Evolutionary conservation across 2,797 vertebrate species (phyloP).

Genomic region (Numenius phaeopus): DNA sequence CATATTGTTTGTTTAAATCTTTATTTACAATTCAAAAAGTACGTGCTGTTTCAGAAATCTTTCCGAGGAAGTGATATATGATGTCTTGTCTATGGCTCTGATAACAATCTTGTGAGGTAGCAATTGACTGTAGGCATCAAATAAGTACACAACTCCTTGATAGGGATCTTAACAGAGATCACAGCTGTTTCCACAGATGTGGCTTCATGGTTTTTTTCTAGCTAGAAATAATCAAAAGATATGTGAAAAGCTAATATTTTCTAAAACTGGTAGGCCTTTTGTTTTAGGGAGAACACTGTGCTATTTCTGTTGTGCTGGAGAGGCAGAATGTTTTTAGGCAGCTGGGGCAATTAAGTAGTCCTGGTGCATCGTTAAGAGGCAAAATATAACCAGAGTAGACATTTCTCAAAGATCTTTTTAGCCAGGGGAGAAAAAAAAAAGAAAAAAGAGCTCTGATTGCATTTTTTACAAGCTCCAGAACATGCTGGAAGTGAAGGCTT

Average conservation of each 20-base stretch:
- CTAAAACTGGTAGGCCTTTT: neutral
- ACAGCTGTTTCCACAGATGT: neutral
- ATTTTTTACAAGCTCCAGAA: neutral
- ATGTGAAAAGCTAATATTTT: neutral
- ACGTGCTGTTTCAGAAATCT: neutral
- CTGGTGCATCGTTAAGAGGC: neutral
- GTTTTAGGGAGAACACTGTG: neutral
- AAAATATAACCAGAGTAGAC: neutral
- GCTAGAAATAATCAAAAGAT: neutral
- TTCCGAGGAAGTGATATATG: neutral
- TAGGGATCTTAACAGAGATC: neutral
- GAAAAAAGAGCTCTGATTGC: neutral
- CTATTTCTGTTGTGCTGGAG: neutral
- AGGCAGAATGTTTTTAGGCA: neutral
- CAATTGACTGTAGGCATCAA: neutral
- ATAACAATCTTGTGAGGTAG: neutral
- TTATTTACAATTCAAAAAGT: neutral
- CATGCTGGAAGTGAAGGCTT: neutral
- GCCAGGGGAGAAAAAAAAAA: neutral
- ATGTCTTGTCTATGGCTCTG: neutral
- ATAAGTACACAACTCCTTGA: neutral
- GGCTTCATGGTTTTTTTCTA: neutral
- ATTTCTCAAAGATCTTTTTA: neutral
- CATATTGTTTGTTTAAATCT: neutral
- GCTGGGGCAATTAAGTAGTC: neutral